These are phyloP conservation scores for Catharus bicknelli DNA, from an alignment of 2,113 vertebrate species.

Conservation along the genomic window DNA sequence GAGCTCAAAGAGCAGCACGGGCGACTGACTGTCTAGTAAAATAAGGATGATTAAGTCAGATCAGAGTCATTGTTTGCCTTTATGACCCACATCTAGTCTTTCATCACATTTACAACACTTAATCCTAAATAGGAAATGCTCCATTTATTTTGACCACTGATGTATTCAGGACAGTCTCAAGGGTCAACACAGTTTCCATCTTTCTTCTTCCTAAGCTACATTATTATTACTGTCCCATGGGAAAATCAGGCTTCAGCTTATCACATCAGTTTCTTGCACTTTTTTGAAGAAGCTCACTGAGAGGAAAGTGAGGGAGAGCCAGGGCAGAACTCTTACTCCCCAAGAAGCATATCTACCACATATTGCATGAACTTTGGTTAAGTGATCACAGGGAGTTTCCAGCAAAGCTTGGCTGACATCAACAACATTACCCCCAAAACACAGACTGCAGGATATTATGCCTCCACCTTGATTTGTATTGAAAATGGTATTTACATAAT, in stretches of 20 bases:
- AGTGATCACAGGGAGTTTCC: neutral
- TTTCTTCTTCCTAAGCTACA: slow-evolving; percentile 11
- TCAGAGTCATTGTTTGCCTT: slow-evolving; percentile 21
- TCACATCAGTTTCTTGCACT: neutral
- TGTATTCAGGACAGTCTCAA: slow-evolving; percentile 4
- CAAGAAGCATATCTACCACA: neutral
- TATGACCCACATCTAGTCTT: slow-evolving; percentile 1
- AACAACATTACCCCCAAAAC: neutral
- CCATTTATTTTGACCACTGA: slow-evolving; percentile 27
- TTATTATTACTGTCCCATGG: neutral
- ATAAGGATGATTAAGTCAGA: slow-evolving; percentile 33
- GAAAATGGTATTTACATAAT: neutral
- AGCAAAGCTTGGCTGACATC: neutral
- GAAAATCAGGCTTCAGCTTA: slow-evolving; percentile 24
- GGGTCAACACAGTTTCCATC: neutral
- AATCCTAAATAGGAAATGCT: slow-evolving; percentile 39
- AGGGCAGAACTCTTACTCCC: neutral
- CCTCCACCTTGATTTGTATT: neutral
- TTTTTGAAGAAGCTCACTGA: neutral
- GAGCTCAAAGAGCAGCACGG: neutral
- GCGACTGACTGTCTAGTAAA: neutral
- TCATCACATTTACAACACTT: slow-evolving; percentile 35
- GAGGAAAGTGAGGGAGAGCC: neutral
- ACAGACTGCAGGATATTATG: accelerated
- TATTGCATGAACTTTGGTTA: neutral